These are phyloP conservation scores for Sardina pilchardus DNA, from an alignment of 2,113 vertebrate species.

Conservation along the genomic window DNA sequence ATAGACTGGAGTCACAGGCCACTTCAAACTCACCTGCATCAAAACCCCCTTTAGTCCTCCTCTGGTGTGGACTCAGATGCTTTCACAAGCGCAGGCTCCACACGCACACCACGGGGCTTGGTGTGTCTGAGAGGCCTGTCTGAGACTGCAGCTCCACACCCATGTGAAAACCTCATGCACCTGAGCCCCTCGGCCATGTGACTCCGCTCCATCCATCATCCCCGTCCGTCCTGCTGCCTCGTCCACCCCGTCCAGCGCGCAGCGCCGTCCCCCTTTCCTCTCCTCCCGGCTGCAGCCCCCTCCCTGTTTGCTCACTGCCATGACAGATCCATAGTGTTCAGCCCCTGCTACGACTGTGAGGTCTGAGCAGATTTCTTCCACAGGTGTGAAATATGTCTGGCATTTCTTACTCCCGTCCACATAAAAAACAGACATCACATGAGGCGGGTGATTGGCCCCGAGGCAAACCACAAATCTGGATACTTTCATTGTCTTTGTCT, in stretches of 20 bases:
- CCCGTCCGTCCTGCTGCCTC: background rate
- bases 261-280: background rate
- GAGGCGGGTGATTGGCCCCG: background rate
- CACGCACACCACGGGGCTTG: background rate
- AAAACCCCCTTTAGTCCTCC: background rate
- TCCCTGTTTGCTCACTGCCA: slow-evolving; percentile 63
- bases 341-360: slow-evolving; percentile 61
- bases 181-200: background rate
- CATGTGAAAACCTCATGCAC: background rate
- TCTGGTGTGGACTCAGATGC: background rate
- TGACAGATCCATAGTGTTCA: slow-evolving; percentile 55
- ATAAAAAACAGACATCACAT: background rate
- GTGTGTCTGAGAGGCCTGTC: background rate
- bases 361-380: slow-evolving; percentile 29
- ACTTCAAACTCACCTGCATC: background rate
- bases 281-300: background rate
- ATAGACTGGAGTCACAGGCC: background rate
- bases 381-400: slow-evolving; percentile 34
- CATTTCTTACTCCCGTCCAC: background rate
- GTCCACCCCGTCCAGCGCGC: background rate
- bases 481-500: background rate
- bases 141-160: background rate
- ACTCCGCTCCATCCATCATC: background rate
- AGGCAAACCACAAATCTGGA: background rate
- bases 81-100: background rate